Base-by-base conservation (phyloP, 2,888 invertebrate genomes). In the Chaetogeoica ovagalla region DNA sequence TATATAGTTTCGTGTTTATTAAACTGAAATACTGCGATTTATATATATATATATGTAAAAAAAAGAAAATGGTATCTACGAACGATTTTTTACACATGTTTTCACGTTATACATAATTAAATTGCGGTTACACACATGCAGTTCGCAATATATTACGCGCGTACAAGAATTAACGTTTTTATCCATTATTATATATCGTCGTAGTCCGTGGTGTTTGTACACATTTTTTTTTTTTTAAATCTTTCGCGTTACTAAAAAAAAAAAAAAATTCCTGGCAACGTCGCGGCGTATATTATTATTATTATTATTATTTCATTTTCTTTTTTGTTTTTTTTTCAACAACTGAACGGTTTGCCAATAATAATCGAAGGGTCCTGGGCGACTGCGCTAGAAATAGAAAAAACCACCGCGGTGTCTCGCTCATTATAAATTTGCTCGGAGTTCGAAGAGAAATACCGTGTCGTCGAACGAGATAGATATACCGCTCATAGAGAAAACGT, bases 191-290 rank as follows among this genome's bases (percentile, higher is more conserved):
- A 48, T 9, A 43, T 9, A 43, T 43, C 7, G 43, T 43, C 7
- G 43, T 43, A 43, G 43, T 43, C 6, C 9, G 43, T 43, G 6
- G 30, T 30, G 5, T 52, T 5, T 52, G 15, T 55, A 19, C 8
- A 55, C 19, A 6, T 1, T 52, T 13, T 15, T 19, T 19, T 52
- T 55, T 4, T 43, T 21, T 7, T 39, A 37, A 63, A 39, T n/a
- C 1, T 30, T 15, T 60, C 30, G 19, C n/a, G 30, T 62, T 62
- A 19, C 48, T 73, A 48, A 48, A 23, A 13, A 30, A 30, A 30
- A n/a, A 30, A 30, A 30, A 30, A 59, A 19, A 66, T 76, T 76
- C 43, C 75, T 76, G 75, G 66, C 75, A 76, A 8, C n/a, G 59
- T 23, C 3, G n/a, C 3, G n/a, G 71, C n/a, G 8, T 30, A 17